Evolutionary conservation across 2,113 vertebrate genomes (phyloP), one percentile per base, ranked within the genome.

Genomic region (Leiothrix lutea): DNA sequence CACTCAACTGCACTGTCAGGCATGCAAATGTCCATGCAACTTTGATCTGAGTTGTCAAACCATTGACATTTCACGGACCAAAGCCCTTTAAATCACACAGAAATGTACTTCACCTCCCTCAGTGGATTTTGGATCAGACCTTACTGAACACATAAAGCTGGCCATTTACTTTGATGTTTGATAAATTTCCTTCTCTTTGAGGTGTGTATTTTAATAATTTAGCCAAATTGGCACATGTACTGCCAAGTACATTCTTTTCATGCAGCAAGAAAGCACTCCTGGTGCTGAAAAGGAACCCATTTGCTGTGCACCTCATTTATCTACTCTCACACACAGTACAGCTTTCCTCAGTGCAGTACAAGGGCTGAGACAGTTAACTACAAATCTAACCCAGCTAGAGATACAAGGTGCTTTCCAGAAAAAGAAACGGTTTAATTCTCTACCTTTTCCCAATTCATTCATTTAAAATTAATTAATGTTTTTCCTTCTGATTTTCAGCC

Each of bases 291-390:
- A 83, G 13, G 16, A 80, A 8, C 47, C 31, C 44, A 71, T 94
- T 96, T 90, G 16, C 65, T 84, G 14, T 53, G n/a, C 94, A 83
- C 85, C 38, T 90, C 73, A 73, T 84, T 91, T 91, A 57, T 60
- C 64, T 86, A 28, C 29, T 20, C 25, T 77, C 47, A 50, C 2
- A 18, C 38, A 66, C n/a, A 60, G 14, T 11, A 47, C 8, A 48
- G 53, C 12, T 83, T 84, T 93, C 42, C 45, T 74, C 69, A 61
- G 23, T 60, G 29, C 35, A 72, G 42, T 35, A 51, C 26, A 65
- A 80, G 29, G 26, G 8, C 31, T 75, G 57, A 82, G 61, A 54
- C 42, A 56, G 47, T 66, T 84, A 73, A 56, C 53, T 82, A 51
- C 50, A 82, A 65, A 67, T 40, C 38, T 88, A 95, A 80, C 22